Percentiles rank a stretch among this genome's conserved stretches.
Conservation (phyloP, 2,888 invertebrate species). For the Chymomyza procnemis region DNA sequence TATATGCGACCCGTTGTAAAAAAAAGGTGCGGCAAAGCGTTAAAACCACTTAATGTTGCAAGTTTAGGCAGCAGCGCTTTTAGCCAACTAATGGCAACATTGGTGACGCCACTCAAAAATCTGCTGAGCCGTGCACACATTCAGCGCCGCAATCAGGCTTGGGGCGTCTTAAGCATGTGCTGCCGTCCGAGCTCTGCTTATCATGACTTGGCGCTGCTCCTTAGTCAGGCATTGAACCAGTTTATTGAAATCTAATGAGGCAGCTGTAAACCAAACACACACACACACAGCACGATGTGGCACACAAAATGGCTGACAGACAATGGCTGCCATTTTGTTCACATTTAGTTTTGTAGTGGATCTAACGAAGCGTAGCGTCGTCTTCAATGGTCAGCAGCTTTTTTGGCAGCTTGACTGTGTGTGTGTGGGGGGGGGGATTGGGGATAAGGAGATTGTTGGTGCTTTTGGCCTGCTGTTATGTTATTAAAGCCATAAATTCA, state of each 20-base stretch:
- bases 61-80: constrained; percentile 15
- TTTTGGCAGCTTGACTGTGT: too few species aligned
- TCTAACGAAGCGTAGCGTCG: not conserved
- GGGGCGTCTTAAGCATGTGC: not conserved
- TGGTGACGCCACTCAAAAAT: constrained; percentile 36
- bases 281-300: constrained; percentile 8
- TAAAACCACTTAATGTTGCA: not conserved
- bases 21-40: not conserved
- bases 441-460: not conserved
- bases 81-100: constrained; percentile 21
- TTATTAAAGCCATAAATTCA: constrained; percentile 63
- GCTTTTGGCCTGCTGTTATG: constrained; percentile 34
- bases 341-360: not conserved
- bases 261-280: constrained; percentile 50
- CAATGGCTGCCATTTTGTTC: constrained; percentile 39
- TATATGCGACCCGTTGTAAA: too few species aligned
- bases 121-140: constrained; percentile 17
- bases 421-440: not conserved
- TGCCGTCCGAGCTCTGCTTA: not conserved
- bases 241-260: constrained; percentile 68
- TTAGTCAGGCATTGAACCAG: constrained; percentile 50
- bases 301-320: constrained; percentile 48
- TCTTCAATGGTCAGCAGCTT: not conserved
- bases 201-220: not conserved
- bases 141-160: not conserved